Evolutionary conservation across 2,888 invertebrate genomes (phyloP).

Genomic region (Ectemnius continuus): DNA sequence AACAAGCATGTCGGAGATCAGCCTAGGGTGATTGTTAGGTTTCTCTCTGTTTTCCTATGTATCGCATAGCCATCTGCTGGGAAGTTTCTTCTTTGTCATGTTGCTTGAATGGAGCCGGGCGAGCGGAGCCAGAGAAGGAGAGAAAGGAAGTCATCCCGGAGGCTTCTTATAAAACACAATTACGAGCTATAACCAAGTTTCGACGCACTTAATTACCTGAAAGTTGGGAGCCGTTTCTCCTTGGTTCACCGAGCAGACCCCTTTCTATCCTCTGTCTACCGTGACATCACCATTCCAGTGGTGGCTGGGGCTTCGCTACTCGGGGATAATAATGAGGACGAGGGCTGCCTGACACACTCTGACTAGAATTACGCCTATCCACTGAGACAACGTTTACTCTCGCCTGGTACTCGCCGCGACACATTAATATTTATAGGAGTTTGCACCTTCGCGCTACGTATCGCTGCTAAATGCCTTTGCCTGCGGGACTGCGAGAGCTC

Average conservation of each 20-base stretch:
- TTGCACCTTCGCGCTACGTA: conserved; percentile 16
- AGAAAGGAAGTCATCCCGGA: conserved; percentile 49
- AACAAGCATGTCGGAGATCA: neutral
- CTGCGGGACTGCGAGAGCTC: too few species aligned
- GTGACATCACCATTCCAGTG: conserved; percentile 41
- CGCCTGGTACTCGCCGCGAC: neutral
- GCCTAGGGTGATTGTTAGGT: conserved; percentile 6
- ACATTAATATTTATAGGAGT: conserved; percentile 28
- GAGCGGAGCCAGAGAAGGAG: conserved; percentile 48
- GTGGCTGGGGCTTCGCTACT: conserved; percentile 33
- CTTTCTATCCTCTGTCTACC: conserved; percentile 28
- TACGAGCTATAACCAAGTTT: conserved; percentile 71
- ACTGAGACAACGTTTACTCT: conserved; percentile 29
- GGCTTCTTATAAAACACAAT: conserved; percentile 70
- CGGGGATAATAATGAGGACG: conserved; percentile 48
- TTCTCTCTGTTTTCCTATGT: conserved; percentile 3
- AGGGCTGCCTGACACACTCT: conserved; percentile 26
- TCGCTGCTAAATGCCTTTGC: neutral
- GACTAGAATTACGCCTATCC: conserved; percentile 46
- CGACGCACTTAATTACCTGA: conserved; percentile 72
- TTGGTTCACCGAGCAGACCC: conserved; percentile 8
- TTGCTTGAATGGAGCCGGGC: conserved; percentile 23
- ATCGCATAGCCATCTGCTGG: conserved; percentile 30
- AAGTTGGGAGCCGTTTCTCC: conserved; percentile 58
- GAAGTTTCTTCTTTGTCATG: conserved; percentile 31